Conservation (phyloP, 2,113 vertebrate genomes). For the Odobenus rosmarus region DNA sequence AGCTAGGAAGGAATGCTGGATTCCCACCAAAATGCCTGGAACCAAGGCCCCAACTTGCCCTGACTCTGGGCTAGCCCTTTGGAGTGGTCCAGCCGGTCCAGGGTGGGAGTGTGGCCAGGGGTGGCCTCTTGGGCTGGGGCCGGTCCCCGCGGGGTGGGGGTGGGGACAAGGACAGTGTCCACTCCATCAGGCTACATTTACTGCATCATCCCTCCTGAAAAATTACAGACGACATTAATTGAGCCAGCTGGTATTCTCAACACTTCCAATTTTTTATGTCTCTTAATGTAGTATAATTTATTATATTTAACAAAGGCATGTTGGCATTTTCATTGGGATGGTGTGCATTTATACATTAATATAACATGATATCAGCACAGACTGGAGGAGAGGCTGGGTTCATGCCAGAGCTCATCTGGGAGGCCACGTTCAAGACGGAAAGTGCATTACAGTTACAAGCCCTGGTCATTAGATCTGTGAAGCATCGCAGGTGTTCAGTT, state of each 20-base stretch:
- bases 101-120: background rate
- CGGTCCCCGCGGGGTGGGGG: accelerated
- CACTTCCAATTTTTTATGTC: background rate
- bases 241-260: background rate
- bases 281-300: background rate
- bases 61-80: background rate
- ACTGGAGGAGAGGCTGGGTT: too few species aligned
- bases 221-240: background rate
- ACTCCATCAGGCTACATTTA: background rate
- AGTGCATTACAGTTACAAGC: background rate
- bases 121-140: background rate
- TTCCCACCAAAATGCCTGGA: background rate
- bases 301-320: background rate
- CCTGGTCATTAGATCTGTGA: accelerated
- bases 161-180: background rate
- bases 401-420: background rate
- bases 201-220: background rate
- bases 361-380: background rate
- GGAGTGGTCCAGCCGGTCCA: background rate
- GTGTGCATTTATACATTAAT: background rate
- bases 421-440: background rate
- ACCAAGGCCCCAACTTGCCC: background rate
- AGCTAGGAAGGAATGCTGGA: background rate
- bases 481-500: background rate
- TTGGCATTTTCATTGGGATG: background rate